These are phyloP conservation scores for Noctua pronuba DNA, from an alignment of 2,888 invertebrate genomes.

Conservation along the genomic window DNA sequence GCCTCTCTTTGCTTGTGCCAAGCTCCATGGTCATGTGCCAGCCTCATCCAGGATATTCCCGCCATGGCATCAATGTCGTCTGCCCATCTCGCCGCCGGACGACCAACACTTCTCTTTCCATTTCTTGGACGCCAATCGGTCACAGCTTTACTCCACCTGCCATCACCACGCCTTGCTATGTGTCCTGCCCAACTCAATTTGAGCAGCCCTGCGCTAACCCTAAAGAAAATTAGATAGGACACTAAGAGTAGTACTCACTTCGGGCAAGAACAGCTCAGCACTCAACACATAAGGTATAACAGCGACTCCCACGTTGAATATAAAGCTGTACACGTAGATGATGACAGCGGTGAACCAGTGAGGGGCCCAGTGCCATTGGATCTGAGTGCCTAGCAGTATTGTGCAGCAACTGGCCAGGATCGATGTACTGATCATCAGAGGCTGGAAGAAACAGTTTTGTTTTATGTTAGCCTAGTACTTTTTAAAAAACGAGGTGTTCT, in stretches of 20 bases:
- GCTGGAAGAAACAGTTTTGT: conserved; percentile 66
- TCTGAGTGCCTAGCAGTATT: conserved; percentile 76
- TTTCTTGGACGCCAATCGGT: too few species aligned
- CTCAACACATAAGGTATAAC: conserved; percentile 85
- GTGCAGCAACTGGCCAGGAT: conserved; percentile 75
- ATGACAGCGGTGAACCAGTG: conserved; percentile 80
- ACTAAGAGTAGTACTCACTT: conserved; percentile 72
- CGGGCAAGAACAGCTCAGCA: conserved; percentile 86
- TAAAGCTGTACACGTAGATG: conserved; percentile 81
- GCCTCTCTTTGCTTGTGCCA: too few species aligned
- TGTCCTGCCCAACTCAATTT: too few species aligned
- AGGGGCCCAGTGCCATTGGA: conserved; percentile 78
- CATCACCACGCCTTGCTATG: too few species aligned
- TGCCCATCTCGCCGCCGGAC: too few species aligned
- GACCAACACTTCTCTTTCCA: too few species aligned
- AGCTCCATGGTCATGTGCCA: too few species aligned
- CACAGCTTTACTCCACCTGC: too few species aligned
- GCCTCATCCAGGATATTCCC: too few species aligned
- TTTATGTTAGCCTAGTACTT: conserved; percentile 12
- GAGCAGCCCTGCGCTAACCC: neutral
- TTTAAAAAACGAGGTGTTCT: neutral
- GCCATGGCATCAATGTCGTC: too few species aligned
- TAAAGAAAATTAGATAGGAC: neutral
- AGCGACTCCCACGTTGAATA: conserved; percentile 85
- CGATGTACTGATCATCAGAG: conserved; percentile 75